These are phyloP conservation scores for Habropoda laboriosa DNA, from an alignment of 1,140 invertebrate genomes.

Conservation along the genomic window DNA sequence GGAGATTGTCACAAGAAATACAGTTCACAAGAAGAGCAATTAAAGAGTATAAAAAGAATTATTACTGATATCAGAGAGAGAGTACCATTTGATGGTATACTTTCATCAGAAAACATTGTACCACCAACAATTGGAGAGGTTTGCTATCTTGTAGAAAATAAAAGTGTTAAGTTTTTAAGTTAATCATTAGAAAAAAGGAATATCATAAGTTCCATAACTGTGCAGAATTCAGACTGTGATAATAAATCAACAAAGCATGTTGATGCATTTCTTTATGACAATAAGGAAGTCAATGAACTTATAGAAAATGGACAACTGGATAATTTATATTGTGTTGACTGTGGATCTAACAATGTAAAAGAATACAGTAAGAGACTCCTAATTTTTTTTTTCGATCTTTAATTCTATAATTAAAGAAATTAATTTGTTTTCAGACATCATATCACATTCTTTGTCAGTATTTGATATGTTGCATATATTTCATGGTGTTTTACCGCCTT, in stretches of 20 bases:
- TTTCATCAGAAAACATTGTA: slow-evolving; percentile 83
- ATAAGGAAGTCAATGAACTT: slow-evolving; percentile 84
- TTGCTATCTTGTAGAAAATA: slow-evolving; percentile 39
- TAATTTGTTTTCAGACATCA: slow-evolving; percentile 82
- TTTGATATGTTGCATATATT: slow-evolving; percentile 85
- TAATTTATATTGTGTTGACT: slow-evolving; percentile 85
- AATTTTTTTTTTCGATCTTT: background rate
- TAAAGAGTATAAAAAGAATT: slow-evolving; percentile 79
- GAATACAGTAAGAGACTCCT: slow-evolving; percentile 74
- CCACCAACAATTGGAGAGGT: slow-evolving; percentile 81
- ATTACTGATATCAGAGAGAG: slow-evolving; percentile 81
- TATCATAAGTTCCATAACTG: slow-evolving; percentile 22
- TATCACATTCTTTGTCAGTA: slow-evolving; percentile 87
- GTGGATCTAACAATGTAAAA: slow-evolving; percentile 84
- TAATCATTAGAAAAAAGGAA: background rate
- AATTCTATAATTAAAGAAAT: background rate
- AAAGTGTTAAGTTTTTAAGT: background rate
- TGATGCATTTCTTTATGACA: slow-evolving; percentile 88
- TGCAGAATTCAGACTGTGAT: slow-evolving; percentile 84
- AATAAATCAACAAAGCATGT: slow-evolving; percentile 84
- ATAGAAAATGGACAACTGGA: slow-evolving; percentile 84
- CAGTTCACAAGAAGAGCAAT: slow-evolving; percentile 65
- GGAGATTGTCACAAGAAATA: background rate
- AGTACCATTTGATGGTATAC: slow-evolving; percentile 83
- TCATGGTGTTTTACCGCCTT: slow-evolving; percentile 83